Evolutionary conservation across 2,888 invertebrate species (phyloP), one percentile per base, ranked within the genome.

Genomic region (Agrochola litura): DNA sequence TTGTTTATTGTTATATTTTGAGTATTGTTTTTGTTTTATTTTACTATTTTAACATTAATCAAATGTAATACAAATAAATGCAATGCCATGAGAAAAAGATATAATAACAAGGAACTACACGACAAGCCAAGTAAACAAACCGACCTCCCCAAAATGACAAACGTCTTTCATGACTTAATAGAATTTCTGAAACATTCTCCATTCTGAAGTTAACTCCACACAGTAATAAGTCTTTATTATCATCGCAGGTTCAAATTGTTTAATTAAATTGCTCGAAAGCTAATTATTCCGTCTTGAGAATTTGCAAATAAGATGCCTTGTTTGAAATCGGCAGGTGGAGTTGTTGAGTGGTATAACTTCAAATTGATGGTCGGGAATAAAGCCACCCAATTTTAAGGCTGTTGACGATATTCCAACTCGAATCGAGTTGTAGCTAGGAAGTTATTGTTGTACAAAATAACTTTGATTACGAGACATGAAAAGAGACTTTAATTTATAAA

Each of bases 201-300:
- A 79, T 79, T 79, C 52, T 43, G n/a, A 76, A 86, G 70, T 73
- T 46, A 79, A 74, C 65, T 81, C 66, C 58, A 68, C 69, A 75
- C 73, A 69, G 70, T 77, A 77, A 84, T 86, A 86, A 87, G 77
- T 86, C 76, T 88, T 87, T 82, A 90, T 87, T 86, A 88, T 83
- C 77, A 76, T 79, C 78, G 16, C 70, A 81, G 81, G 86, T 84
- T 83, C 71, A 89, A 89, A 89, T 85, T 84, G 84, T 85, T 87
- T 84, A 89, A 90, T 90, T 87, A 82, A 90, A 87, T 90, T 77
- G 81, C 82, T 84, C 82, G 75, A 85, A 78, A 83, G 86, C 85
- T 89, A 88, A 89, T 90, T 90, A 89, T 88, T 86, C 86, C 68
- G 76, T 83, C 84, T 85, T 86, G 88, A 83, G 84, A 88, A 75